Percentiles rank a stretch among this genome's conserved stretches.
phyloP scores from a whole-genome alignment of 1,140 invertebrate genomes.

The Drosophila nigrodunni region DNA sequence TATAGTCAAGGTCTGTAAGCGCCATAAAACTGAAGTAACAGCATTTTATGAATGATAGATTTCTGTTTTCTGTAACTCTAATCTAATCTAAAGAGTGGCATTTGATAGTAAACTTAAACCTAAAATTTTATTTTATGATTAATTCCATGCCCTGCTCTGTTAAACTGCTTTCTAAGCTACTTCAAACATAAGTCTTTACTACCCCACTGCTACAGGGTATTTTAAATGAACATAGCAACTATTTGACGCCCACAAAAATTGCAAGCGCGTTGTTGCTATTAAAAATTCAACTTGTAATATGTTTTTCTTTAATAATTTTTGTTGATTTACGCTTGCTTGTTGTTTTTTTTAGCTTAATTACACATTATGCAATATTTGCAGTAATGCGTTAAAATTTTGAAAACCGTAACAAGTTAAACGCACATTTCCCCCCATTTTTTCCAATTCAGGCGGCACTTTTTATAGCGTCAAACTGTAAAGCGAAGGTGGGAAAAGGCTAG shows the following conservation, averaged over 20 bases:
- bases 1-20: not conserved
- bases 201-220: conserved; percentile 8
- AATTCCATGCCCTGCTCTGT: no score
- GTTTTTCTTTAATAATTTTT: conserved; percentile 15
- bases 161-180: no score
- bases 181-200: not conserved
- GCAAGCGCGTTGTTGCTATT: conserved; percentile 57
- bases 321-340: conserved; percentile 22
- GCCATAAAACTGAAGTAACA: not conserved
- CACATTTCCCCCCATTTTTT: conserved; percentile 14
- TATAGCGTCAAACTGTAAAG: conserved; percentile 42
- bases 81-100: no score
- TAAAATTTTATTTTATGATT: no score
- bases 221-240: conserved; percentile 13
- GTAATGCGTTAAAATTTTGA: conserved; percentile 43
- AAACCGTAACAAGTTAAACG: conserved; percentile 49
- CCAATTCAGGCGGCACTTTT: conserved; percentile 22
- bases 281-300: conserved; percentile 61
- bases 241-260: conserved; percentile 52
- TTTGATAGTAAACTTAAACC: no score
- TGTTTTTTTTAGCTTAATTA: conserved; percentile 36
- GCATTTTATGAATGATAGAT: not conserved
- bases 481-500: conserved; percentile 3
- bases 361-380: conserved; percentile 63
- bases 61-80: no score